Evolutionary conservation across 2,888 invertebrate species (phyloP).

Genomic region (Coelopa pilipes): DNA sequence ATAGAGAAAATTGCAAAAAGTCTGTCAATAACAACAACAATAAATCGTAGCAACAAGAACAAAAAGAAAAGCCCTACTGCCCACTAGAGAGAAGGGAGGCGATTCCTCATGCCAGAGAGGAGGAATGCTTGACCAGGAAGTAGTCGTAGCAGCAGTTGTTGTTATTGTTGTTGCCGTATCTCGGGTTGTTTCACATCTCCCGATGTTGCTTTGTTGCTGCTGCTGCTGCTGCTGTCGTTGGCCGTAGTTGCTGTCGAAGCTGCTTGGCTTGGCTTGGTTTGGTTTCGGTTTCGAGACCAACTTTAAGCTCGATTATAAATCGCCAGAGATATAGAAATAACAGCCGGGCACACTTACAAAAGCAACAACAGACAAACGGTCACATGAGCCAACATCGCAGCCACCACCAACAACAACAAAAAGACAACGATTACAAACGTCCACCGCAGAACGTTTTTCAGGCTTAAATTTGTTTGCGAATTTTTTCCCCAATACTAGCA

Average conservation of each 20-base stretch:
- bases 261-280: neutral
- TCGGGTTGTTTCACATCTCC: neutral
- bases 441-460: conserved; percentile 8
- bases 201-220: conserved; percentile 4
- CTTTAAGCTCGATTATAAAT: conserved; percentile 30
- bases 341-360: conserved; percentile 12
- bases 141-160: too few species aligned
- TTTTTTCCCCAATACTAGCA: conserved; percentile 26
- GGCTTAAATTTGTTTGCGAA: conserved; percentile 23
- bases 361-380: conserved; percentile 2
- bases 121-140: too few species aligned
- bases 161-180: too few species aligned
- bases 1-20: too few species aligned
- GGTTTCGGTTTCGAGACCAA: conserved; percentile 22
- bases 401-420: too few species aligned
- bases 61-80: neutral
- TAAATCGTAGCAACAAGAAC: neutral
- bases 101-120: too few species aligned
- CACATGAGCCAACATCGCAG: neutral
- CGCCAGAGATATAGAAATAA: conserved; percentile 19
- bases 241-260: neutral
- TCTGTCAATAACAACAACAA: neutral
- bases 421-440: neutral
- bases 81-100: neutral
- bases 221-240: neutral